These are phyloP conservation scores for Pammene fasciana DNA, from an alignment of 2,888 invertebrate genomes.

Conservation along the genomic window DNA sequence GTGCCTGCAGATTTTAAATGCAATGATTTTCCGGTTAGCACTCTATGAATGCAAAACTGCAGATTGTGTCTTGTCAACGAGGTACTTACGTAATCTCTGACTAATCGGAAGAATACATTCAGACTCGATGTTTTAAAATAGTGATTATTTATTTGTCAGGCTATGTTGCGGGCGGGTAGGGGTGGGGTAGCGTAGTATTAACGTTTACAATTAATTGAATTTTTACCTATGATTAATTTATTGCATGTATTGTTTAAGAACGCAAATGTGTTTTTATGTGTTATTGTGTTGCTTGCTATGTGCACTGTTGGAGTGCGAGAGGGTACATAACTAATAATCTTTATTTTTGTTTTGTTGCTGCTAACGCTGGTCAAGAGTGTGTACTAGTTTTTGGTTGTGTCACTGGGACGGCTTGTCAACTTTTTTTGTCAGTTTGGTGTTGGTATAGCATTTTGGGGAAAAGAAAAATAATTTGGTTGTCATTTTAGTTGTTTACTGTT, in stretches of 20 bases:
- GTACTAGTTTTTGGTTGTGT: slow-evolving; percentile 24
- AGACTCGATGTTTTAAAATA: slow-evolving; percentile 1
- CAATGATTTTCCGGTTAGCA: slow-evolving; percentile 26
- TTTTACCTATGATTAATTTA: slow-evolving; percentile 69
- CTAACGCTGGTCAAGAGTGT: slow-evolving; percentile 24
- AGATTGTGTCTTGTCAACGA: slow-evolving; percentile 12
- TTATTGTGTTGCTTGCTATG: slow-evolving; percentile 53
- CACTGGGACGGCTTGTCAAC: slow-evolving; percentile 14
- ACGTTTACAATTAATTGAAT: slow-evolving; percentile 53
- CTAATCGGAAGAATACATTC: slow-evolving; percentile 1
- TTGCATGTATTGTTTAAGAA: slow-evolving; percentile 68
- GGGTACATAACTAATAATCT: slow-evolving; percentile 20
- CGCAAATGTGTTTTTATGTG: slow-evolving; percentile 52
- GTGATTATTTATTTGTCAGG: neutral
- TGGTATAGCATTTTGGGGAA: slow-evolving; percentile 28
- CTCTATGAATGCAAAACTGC: slow-evolving; percentile 17
- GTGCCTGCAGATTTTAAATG: slow-evolving; percentile 18
- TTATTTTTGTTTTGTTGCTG: slow-evolving; percentile 37
- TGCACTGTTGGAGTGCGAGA: slow-evolving; percentile 54
- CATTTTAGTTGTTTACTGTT: slow-evolving; percentile 12
- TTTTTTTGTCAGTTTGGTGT: slow-evolving; percentile 31
- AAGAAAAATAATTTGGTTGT: slow-evolving; percentile 23
- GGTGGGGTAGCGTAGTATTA: slow-evolving; percentile 11
- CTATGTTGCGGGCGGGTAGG: slow-evolving; percentile 21
- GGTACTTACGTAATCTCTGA: slow-evolving; percentile 1